Evolutionary conservation across 2,113 vertebrate genomes (phyloP).

Genomic region (Procavia capensis): DNA sequence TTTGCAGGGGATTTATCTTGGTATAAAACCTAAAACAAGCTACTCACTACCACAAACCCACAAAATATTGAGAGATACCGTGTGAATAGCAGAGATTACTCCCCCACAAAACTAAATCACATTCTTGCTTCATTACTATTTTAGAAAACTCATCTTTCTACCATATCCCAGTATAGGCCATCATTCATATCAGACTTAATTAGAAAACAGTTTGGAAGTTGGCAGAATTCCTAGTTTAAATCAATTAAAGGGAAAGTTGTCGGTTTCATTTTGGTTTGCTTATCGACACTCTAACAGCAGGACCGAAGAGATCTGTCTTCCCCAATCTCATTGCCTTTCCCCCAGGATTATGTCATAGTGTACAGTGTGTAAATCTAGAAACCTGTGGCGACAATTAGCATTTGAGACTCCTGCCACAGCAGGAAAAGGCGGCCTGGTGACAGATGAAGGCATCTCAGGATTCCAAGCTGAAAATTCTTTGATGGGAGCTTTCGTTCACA

Average conservation of each 20-base stretch:
- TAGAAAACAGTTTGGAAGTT: slow-evolving; percentile 79
- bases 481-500: slow-evolving; percentile 33
- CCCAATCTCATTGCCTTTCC: slow-evolving; percentile 47
- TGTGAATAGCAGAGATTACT: slow-evolving; percentile 9
- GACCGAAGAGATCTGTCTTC: slow-evolving; percentile 66
- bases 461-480: slow-evolving; percentile 47
- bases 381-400: slow-evolving; percentile 66
- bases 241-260: slow-evolving; percentile 80
- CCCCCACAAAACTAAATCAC: slow-evolving; percentile 50
- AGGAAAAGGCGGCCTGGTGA: slow-evolving; percentile 22
- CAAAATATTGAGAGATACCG: slow-evolving; percentile 30
- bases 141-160: slow-evolving; percentile 62
- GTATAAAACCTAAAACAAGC: slow-evolving; percentile 40
- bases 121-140: slow-evolving; percentile 64
- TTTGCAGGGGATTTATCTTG: not conserved
- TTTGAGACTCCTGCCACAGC: slow-evolving; percentile 38
- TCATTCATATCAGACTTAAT: slow-evolving; percentile 67
- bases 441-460: not conserved
- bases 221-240: slow-evolving; percentile 82
- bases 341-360: slow-evolving; percentile 59
- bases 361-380: slow-evolving; percentile 32
- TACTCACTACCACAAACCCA: not conserved
- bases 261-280: slow-evolving; percentile 75
- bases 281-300: slow-evolving; percentile 41
- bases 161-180: slow-evolving; percentile 26